Conservation (phyloP, 1,140 invertebrate species). For the Nymphalis io region DNA sequence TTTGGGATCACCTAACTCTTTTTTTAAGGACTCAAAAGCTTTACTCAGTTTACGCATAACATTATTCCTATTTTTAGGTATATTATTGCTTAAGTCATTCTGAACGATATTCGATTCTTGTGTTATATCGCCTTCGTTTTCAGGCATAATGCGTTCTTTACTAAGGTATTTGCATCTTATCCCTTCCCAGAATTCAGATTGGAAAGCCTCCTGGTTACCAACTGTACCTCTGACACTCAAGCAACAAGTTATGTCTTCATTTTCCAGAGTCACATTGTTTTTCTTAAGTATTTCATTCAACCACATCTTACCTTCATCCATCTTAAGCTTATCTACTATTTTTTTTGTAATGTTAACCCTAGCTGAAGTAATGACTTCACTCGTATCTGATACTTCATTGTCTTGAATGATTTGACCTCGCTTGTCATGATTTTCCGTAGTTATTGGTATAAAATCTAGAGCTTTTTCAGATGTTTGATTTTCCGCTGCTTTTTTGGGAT, state of each 20-base stretch:
- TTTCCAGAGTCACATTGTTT: slow-evolving; percentile 70
- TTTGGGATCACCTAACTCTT: slow-evolving; percentile 66
- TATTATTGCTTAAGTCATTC: slow-evolving; percentile 51
- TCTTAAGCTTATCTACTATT: slow-evolving; percentile 72
- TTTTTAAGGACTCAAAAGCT: slow-evolving; percentile 64
- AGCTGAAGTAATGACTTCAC: slow-evolving; percentile 64
- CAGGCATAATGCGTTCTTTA: slow-evolving; percentile 36
- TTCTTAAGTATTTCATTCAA: slow-evolving; percentile 58
- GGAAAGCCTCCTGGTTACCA: slow-evolving; percentile 77
- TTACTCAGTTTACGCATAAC: slow-evolving; percentile 55
- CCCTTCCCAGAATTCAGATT: slow-evolving; percentile 68
- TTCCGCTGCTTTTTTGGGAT: slow-evolving; percentile 22
- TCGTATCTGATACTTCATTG: slow-evolving; percentile 72
- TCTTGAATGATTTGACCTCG: slow-evolving; percentile 71
- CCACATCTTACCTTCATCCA: slow-evolving; percentile 71
- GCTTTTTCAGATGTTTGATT: slow-evolving; percentile 40
- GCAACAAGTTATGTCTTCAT: slow-evolving; percentile 60
- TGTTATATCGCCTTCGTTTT: slow-evolving; percentile 50
- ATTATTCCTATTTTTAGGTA: slow-evolving; percentile 65
- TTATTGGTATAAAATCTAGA: slow-evolving; percentile 54
- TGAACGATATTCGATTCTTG: slow-evolving; percentile 42
- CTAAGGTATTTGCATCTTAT: slow-evolving; percentile 45
- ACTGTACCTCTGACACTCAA: slow-evolving; percentile 77
- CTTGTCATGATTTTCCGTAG: slow-evolving; percentile 60
- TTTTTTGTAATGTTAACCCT: slow-evolving; percentile 75